These are phyloP conservation scores for Hucho hucho DNA, from an alignment of 2,113 vertebrate genomes.

Conservation along the genomic window DNA sequence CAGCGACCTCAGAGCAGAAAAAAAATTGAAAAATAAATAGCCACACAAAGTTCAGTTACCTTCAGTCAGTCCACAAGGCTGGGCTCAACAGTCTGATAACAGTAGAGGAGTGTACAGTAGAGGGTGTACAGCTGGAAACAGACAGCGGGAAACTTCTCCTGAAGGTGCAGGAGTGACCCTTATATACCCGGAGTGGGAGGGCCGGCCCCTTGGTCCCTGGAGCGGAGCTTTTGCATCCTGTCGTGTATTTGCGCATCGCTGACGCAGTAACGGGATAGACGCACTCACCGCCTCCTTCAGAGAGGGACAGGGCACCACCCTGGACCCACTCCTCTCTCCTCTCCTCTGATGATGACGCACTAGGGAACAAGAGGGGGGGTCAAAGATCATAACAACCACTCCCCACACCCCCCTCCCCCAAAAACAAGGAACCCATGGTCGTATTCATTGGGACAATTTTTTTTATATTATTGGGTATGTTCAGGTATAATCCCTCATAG, in stretches of 20 bases:
- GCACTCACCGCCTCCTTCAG: neutral
- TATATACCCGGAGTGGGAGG: conserved; percentile 1
- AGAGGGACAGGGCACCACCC: neutral
- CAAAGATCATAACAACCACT: neutral
- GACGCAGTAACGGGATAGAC: conserved; percentile 3
- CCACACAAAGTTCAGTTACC: neutral
- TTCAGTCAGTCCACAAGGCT: neutral
- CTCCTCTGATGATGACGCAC: neutral
- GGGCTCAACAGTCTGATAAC: neutral
- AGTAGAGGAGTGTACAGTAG: neutral
- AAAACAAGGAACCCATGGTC: neutral
- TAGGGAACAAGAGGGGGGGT: neutral
- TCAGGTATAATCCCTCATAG: no score
- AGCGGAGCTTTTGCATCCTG: neutral
- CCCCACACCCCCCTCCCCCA: neutral
- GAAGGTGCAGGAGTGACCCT: conserved; percentile 3
- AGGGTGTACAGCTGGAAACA: neutral
- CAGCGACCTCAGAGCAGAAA: neutral
- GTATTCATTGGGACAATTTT: no score
- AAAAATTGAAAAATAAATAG: neutral
- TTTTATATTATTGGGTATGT: no score
- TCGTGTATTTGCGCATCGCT: conserved; percentile 1
- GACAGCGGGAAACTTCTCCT: neutral
- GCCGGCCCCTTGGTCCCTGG: neutral
- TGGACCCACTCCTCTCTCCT: neutral